Base-by-base conservation (phyloP, 2,797 vertebrate genomes). In the Takifugu rubripes region DNA sequence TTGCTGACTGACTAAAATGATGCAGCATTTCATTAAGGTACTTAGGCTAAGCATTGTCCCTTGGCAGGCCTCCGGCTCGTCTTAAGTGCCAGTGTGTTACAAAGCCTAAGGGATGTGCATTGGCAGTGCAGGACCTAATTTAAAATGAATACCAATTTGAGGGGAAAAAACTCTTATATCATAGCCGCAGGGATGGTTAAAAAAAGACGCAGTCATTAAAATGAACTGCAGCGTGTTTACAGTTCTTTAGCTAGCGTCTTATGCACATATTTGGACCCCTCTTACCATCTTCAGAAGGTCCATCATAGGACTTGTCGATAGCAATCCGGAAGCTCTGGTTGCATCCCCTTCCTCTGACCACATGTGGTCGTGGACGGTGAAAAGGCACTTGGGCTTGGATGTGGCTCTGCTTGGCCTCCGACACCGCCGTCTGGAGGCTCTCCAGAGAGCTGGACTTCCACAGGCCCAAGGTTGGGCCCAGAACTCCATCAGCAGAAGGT, bases 381-480 rank as follows among this genome's bases (percentile, higher is more conserved):
- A 97, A 96, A 46, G 96, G 94, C 27, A 95, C 92, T 0, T 90
- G 91, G 0, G 89, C 91, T 70, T 94, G 92, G 59, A 73, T 79
- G 0, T 90, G 91, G 0, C 87, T 92, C 75, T 95, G 96, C 58
- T 87, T 82, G 43, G 91, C 94, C 85, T 98, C 94, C 1, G 94
- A 93, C 77, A 98, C 84, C 0, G 95, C 96, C 0, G 95, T 95
- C 87, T 97, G 96, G 21, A 98, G 92, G 70, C 96, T 98, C 88
- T 98, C 96, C 67, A 99, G 85, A n/a, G 97, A 99, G 75, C 95
- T 98, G 76, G 96, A 98, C 88, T 97, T 98, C 77, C 92, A 90
- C 47, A 99, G 81, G 29, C 96, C 97, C 65, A 98, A 82, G 26
- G 93, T 94, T n/a, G 96, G 96, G 26, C 96, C 97, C 1, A 96